These are phyloP conservation scores for Macrosteles quadrilineatus DNA, from an alignment of 1,140 invertebrate genomes.

Conservation along the genomic window DNA sequence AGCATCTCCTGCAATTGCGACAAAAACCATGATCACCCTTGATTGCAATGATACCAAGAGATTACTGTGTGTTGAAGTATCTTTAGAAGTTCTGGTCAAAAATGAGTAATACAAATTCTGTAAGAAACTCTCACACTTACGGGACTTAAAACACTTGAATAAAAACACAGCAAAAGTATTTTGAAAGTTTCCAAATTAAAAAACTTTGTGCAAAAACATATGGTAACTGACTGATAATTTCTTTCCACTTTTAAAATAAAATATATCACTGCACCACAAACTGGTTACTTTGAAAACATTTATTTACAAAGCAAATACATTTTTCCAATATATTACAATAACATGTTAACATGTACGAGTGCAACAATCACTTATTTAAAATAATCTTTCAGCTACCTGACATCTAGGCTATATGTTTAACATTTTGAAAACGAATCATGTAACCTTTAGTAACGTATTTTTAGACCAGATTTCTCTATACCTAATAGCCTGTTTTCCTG, in stretches of 20 bases:
- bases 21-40: too few species aligned
- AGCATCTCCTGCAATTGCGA: too few species aligned
- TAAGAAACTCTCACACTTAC: background rate
- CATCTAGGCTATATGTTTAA: too few species aligned
- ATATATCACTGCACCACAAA: background rate
- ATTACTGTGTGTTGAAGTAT: too few species aligned
- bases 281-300: background rate
- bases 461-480: background rate
- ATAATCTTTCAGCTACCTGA: too few species aligned
- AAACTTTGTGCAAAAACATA: background rate
- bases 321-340: background rate
- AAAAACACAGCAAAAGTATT: background rate
- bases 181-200: background rate
- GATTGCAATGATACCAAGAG: too few species aligned
- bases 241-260: background rate
- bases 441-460: background rate
- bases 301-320: constrained; percentile 14
- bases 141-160: background rate
- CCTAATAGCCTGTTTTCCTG: background rate
- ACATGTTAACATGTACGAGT: background rate
- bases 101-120: background rate
- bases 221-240: background rate
- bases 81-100: too few species aligned
- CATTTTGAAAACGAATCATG: background rate
- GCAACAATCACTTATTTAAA: background rate